A percentile compares a stretch with the other conserved stretches of the same genome.
Conservation (phyloP, 2,797 vertebrate species). For the Cygnus olor region DNA sequence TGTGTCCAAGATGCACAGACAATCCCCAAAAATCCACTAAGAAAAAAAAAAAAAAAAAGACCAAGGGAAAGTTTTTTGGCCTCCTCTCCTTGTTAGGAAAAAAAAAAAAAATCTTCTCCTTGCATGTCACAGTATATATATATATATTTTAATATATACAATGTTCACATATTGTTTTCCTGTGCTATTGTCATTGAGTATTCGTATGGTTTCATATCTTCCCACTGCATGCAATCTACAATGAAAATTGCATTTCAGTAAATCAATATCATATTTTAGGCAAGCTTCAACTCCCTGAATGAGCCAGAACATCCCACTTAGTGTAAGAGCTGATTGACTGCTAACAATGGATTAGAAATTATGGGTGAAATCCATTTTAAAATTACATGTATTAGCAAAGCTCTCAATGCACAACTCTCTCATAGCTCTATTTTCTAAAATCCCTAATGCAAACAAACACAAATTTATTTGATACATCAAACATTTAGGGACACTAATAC, state of each 20-base stretch:
- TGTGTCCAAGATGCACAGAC: background rate
- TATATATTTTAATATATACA: background rate
- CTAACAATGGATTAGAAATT: constrained; percentile 5
- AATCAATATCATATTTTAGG: background rate
- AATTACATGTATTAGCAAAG: constrained; percentile 23
- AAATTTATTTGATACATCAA: background rate
- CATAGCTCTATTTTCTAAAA: background rate
- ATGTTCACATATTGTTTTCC: background rate
- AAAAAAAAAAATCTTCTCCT: background rate
- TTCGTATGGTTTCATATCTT: background rate
- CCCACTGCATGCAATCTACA: background rate
- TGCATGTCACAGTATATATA: background rate
- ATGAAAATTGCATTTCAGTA: constrained; percentile 30
- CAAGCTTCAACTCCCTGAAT: background rate
- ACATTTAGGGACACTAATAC: background rate
- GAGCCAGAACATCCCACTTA: background rate
- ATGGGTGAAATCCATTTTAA: constrained; percentile 22
- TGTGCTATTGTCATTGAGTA: background rate
- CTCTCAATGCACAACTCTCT: background rate
- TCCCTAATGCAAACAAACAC: background rate
- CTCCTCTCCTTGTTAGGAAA: background rate
- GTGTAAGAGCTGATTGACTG: background rate
- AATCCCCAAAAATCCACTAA: background rate
- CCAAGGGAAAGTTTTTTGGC: background rate
- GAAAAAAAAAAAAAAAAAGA: background rate